Evolutionary conservation across 64 coral and sea anemone genomes (phyloP).

Genomic region (Pachyseris speciosa): DNA sequence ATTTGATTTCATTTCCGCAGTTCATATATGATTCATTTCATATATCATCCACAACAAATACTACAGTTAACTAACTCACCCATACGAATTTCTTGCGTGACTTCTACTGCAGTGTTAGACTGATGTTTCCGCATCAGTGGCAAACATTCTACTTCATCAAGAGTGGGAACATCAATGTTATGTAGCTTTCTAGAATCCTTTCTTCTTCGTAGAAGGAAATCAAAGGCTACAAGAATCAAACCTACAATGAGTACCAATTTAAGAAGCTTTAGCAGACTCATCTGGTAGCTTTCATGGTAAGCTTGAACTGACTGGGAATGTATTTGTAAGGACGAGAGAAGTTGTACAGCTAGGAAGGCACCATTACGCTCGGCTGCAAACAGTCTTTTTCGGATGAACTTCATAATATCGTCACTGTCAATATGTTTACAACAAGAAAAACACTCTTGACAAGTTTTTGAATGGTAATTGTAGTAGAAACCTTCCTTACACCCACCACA

Average conservation of each 20-base stretch:
- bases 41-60: too few relatives aligned
- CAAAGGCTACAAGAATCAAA: neutral
- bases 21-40: too few relatives aligned
- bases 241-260: too few relatives aligned
- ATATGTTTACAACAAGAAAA: conserved; percentile 26
- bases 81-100: neutral
- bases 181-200: neutral
- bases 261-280: too few relatives aligned
- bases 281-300: too few relatives aligned
- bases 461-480: neutral
- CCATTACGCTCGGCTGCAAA: too few relatives aligned
- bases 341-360: too few relatives aligned
- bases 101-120: neutral
- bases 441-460: neutral
- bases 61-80: neutral
- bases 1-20: too few relatives aligned
- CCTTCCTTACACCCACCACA: conserved; percentile 27
- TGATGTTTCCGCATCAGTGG: neutral
- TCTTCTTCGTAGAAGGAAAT: neutral
- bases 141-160: neutral
- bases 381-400: conserved; percentile 18
- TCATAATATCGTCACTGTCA: neutral
- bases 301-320: neutral
- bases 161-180: neutral
- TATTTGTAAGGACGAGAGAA: neutral